Base-by-base conservation (phyloP, 2,888 invertebrate species). In the Eueremaeus valkanovi region DNA sequence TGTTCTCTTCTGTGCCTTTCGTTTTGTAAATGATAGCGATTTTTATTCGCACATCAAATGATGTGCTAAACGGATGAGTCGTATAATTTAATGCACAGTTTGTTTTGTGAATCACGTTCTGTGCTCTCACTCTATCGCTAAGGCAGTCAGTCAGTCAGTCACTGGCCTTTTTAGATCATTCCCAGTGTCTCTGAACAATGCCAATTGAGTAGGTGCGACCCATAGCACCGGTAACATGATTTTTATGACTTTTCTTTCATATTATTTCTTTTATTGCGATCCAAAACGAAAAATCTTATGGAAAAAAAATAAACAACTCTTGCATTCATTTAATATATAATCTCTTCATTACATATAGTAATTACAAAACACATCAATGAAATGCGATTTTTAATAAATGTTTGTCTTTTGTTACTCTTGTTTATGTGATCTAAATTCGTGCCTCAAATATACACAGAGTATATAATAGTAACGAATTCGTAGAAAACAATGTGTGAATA, bases 351-450 rank as follows among this genome's bases (percentile, higher is more conserved):
- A 58, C 29, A 58, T 29, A 58, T 29, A 58, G 11, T 55, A 55
- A 58, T 58, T 29, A 58, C 18, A 29, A 58, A 27, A 58, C 58
- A 5, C 29, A 13, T 58, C 1, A 58, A 29, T 31, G 9, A 16
- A 58, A 58, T 31, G 29, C 29, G 27, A 13, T 58, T 58, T 58
- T 58, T 29, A 55, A 27, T 27, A 55, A 55, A 27, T 55, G 55
- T 55, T 55, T 55, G 27, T 27, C 55, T 11, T n/a, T 11, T n/a
- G 5, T 49, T 49, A 21, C n/a, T 51, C 27, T n/a, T 24, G 21
- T 3, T n/a, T 55, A 58, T 29, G 13, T 58, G 58, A 58, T 29
- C 58, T 31, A 58, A 58, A 58, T 58, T 58, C 58, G 58, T 58
- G 58, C 31, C 16, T 58, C 3, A 11, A 45, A 45, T 11, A 45